Conservation (phyloP, 1,140 invertebrate genomes). For the Camponotus pennsylvanicus region DNA sequence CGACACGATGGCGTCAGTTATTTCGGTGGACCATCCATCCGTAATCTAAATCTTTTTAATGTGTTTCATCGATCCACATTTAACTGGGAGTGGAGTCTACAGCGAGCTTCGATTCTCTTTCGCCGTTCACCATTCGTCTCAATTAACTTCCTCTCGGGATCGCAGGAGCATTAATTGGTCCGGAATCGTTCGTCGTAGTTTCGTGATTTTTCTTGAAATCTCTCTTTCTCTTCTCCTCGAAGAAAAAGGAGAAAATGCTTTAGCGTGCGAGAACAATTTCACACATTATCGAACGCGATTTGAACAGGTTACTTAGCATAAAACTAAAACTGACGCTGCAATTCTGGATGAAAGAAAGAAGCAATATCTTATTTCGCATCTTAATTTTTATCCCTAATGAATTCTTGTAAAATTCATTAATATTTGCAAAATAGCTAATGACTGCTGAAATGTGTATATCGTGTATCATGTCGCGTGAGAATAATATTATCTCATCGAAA, state of each 20-base stretch:
- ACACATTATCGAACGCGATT: background rate
- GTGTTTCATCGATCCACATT: conserved; percentile 49
- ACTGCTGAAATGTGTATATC: background rate
- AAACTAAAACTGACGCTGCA: background rate
- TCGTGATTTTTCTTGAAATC: conserved; percentile 36
- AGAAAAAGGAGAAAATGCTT: background rate
- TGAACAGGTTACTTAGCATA: background rate
- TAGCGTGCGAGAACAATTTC: background rate
- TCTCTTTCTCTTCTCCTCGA: background rate
- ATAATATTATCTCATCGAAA: conserved; percentile 19
- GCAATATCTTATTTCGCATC: conserved; percentile 24
- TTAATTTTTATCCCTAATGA: background rate
- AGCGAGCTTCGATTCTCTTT: conserved; percentile 43
- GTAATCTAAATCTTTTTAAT: conserved; percentile 64
- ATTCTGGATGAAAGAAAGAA: background rate
- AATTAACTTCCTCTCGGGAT: conserved; percentile 53
- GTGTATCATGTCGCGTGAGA: conserved; percentile 28
- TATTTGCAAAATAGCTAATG: conserved; percentile 10
- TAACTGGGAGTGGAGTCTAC: conserved; percentile 15
- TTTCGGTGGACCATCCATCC: conserved; percentile 17
- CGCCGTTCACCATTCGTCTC: conserved; percentile 44
- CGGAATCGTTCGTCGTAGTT: conserved; percentile 33
- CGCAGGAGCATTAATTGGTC: conserved; percentile 46
- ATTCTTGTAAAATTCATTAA: background rate
- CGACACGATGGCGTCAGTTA: conserved; percentile 46